phyloP scores from a whole-genome alignment of 2,797 vertebrate species.

The Enteromius fasciolatus region DNA sequence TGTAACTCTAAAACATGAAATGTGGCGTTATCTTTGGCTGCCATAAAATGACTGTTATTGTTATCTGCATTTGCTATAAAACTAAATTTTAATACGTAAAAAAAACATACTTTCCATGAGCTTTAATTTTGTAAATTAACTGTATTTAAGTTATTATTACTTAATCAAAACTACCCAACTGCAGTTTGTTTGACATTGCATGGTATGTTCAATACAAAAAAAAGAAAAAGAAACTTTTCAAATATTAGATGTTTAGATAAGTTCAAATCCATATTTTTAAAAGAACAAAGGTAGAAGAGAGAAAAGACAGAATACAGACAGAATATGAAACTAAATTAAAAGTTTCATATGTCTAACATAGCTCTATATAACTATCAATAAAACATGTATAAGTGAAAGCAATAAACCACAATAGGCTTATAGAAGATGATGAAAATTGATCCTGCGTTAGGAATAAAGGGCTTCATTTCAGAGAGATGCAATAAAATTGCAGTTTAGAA shows the following conservation, averaged over 20 bases:
- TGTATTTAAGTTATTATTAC: no score
- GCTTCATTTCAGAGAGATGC: constrained; percentile 64
- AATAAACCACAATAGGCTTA: constrained; percentile 70
- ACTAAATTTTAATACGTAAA: no score
- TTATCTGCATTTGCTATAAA: no score
- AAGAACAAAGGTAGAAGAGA: background rate
- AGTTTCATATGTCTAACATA: background rate
- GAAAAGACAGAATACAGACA: background rate
- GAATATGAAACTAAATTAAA: background rate
- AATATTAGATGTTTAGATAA: background rate
- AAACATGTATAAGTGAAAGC: constrained; percentile 52
- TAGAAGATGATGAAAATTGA: constrained; percentile 78
- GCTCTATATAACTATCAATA: constrained; percentile 35
- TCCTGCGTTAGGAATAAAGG: constrained; percentile 78
- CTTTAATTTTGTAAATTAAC: no score
- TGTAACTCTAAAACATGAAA: no score
- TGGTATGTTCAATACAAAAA: no score
- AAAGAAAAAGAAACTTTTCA: no score
- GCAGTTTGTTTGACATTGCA: no score
- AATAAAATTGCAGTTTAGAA: constrained; percentile 83
- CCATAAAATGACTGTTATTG: no score
- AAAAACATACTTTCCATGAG: no score
- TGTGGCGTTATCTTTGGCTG: no score
- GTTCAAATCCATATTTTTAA: background rate
- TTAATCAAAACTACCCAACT: no score